Evolutionary conservation across 1,140 invertebrate species (phyloP).

Genomic region (Sarcophaga peregrina): DNA sequence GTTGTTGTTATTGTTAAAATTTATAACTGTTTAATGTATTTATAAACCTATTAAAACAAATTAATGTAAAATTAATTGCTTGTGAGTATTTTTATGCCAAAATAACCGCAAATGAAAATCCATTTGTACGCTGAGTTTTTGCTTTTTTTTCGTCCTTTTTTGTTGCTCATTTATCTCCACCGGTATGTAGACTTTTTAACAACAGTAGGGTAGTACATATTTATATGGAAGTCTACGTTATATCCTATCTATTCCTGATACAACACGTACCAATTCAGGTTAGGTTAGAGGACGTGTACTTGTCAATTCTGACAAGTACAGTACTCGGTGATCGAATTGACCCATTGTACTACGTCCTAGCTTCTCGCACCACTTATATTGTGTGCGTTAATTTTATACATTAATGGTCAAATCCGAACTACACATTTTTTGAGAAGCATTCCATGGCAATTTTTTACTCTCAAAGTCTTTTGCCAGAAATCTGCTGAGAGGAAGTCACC

Average conservation of each 20-base stretch:
- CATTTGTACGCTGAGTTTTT: conserved; percentile 37
- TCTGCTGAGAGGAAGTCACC: too few species aligned
- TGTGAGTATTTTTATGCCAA: conserved; percentile 39
- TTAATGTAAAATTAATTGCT: conserved; percentile 39
- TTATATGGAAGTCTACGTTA: neutral
- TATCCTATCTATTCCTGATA: neutral
- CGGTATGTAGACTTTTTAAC: neutral
- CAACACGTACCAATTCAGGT: too few species aligned
- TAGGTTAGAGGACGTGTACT: too few species aligned
- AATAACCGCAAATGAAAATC: conserved; percentile 40
- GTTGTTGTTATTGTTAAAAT: conserved; percentile 19
- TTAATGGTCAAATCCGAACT: too few species aligned
- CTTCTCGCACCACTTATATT: too few species aligned
- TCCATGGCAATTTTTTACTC: too few species aligned
- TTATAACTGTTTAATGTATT: conserved; percentile 35
- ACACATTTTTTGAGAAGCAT: too few species aligned
- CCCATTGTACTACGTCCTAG: too few species aligned
- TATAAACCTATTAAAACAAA: conserved; percentile 36
- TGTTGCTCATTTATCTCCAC: neutral
- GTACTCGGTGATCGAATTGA: too few species aligned
- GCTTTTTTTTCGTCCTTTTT: neutral
- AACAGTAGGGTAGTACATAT: neutral
- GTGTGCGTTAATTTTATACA: too few species aligned
- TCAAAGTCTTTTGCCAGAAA: too few species aligned
- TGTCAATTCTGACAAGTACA: too few species aligned